phyloP scores from a whole-genome alignment of 2,888 invertebrate species.

The Plusia festucae region DNA sequence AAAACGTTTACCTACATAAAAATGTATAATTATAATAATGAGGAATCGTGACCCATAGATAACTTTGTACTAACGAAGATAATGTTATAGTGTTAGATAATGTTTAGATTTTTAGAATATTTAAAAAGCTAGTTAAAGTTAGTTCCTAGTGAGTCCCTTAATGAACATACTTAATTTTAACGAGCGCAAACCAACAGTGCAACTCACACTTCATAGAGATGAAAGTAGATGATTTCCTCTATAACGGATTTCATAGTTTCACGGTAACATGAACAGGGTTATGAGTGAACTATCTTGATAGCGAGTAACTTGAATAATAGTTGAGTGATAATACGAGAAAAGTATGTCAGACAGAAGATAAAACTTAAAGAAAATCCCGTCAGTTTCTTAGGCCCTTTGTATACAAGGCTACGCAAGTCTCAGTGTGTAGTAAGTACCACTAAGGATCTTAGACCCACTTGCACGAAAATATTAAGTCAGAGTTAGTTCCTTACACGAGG shows the following conservation, averaged over 20 bases:
- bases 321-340: not conserved
- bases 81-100: too few species aligned
- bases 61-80: not conserved
- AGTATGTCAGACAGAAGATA: too few species aligned
- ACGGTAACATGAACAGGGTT: constrained; percentile 10
- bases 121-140: not conserved
- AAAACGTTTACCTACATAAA: not conserved
- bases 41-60: not conserved
- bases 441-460: too few species aligned
- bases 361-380: too few species aligned
- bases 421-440: too few species aligned
- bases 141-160: too few species aligned
- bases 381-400: too few species aligned
- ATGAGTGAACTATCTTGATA: not conserved
- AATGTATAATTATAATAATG: not conserved
- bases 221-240: not conserved
- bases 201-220: not conserved
- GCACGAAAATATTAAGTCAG: too few species aligned
- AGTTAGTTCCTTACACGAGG: too few species aligned
- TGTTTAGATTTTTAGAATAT: too few species aligned
- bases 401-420: too few species aligned
- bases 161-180: too few species aligned
- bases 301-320: constrained; percentile 9
- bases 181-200: not conserved
- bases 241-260: constrained; percentile 13